Base-by-base conservation (phyloP, 2,113 vertebrate species). In the Recurvirostra avosetta region DNA sequence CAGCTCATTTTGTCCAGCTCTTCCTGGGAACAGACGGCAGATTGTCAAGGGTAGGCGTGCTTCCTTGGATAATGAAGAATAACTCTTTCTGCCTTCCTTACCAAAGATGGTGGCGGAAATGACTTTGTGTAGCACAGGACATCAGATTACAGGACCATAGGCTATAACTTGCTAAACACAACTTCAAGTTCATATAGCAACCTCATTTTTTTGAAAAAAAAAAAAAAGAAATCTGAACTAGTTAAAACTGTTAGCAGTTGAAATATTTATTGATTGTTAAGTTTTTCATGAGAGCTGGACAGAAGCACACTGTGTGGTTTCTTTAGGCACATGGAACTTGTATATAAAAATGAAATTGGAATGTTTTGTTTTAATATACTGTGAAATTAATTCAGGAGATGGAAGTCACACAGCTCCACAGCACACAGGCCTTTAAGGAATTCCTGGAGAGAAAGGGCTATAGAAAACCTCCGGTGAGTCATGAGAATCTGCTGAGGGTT, bases 391-490 rank as follows among this genome's bases (percentile, higher is more conserved):
- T 78, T 22, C 73, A 98, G 98, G 96, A 97, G 70, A 87, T 97
- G 61, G 79, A 97, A 63, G 70, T 98, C 22, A 74, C 93, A 67
- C 88, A 97, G 55, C 97, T 98, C 76, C 81, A 96, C 20, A 97
- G 95, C 70, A 96, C 94, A 23, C 52, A 27, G 56, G 96, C 98
- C 58, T 98, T 98, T 90, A 98, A 96, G 79, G 92, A 98, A 84
- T 99, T 98, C 70, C 87, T 98, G 74, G 94, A 95, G 41, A 91
- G 72, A 72, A 98, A 96, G 38, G 94, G 98, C 79, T 94, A 94
- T 61, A 83, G 82, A 89, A 97, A 97, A 83, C 98, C 98, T 7
- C 90, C 43, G 76, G 98, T 98, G 93, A 98, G 92, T 65, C 11
- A 32, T 6, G 30, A 55, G 36, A 36, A 76, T 32, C 34, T 43